Evolutionary conservation across 2,797 vertebrate species (phyloP).

Genomic region (Taeniopygia guttata): DNA sequence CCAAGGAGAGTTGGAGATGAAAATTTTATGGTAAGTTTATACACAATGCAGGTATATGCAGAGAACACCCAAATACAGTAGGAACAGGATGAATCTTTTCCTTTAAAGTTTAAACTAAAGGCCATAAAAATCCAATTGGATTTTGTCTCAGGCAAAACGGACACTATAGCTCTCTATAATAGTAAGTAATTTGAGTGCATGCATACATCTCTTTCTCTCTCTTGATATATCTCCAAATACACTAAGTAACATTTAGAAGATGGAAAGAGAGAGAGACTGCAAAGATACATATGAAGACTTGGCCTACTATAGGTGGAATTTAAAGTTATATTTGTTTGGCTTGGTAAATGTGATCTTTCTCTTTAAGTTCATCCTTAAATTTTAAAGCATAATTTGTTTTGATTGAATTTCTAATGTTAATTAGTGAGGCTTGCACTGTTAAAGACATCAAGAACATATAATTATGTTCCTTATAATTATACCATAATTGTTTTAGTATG

Average conservation of each 20-base stretch:
- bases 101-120: neutral
- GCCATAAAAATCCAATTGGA: neutral
- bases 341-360: conserved; percentile 44
- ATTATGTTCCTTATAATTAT: conserved; percentile 73
- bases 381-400: conserved; percentile 71
- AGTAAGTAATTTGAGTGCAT: neutral
- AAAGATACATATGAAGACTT: neutral
- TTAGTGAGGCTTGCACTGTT: conserved; percentile 65
- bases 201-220: neutral
- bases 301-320: neutral
- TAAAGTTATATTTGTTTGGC: conserved; percentile 38
- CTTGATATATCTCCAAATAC: neutral
- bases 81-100: neutral
- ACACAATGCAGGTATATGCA: neutral
- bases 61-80: neutral
- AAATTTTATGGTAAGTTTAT: neutral
- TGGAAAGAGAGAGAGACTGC: neutral
- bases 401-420: conserved; percentile 67
- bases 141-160: neutral
- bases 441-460: conserved; percentile 69
- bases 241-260: neutral
- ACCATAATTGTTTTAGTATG: conserved; percentile 68
- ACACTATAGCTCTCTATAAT: neutral
- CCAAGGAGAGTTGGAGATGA: neutral
- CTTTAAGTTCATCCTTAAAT: conserved; percentile 63